Conservation (phyloP, 2,797 vertebrate genomes). For the Oreortyx pictus region DNA sequence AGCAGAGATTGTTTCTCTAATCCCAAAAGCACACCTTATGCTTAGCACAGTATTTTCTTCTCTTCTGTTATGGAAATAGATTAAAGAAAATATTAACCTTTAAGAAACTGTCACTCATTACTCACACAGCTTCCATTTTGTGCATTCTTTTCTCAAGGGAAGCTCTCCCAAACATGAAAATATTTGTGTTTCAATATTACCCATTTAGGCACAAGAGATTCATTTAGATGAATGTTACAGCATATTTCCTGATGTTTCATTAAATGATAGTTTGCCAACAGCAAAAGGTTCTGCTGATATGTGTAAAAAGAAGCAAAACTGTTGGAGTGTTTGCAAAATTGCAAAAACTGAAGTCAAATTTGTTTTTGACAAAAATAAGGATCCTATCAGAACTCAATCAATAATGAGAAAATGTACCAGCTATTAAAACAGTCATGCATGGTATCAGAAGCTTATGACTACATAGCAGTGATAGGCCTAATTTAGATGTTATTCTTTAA, state of each 20-base stretch:
- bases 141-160: constrained; percentile 72
- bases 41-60: constrained; percentile 78
- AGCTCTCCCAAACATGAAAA: constrained; percentile 77
- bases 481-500: not conserved
- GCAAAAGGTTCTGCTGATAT: constrained; percentile 27
- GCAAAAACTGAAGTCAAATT: constrained; percentile 17
- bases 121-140: constrained; percentile 69
- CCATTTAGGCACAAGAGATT: constrained; percentile 78
- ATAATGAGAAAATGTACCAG: not conserved
- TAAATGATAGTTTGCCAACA: constrained; percentile 66
- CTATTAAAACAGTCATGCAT: not conserved
- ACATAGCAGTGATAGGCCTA: not conserved
- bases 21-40: constrained; percentile 82
- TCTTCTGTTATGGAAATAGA: constrained; percentile 81
- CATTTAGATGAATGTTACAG: constrained; percentile 73
- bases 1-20: constrained; percentile 83
- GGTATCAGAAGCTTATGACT: not conserved
- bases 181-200: constrained; percentile 81
- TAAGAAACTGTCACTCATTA: constrained; percentile 86
- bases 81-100: constrained; percentile 88
- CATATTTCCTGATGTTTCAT: constrained; percentile 62
- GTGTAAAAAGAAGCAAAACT: constrained; percentile 49
- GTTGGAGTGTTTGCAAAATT: constrained; percentile 45
- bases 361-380: not conserved
- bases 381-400: not conserved